A percentile compares a stretch with the other conserved stretches of the same genome.
phyloP scores from a whole-genome alignment of 2,113 vertebrate genomes.

The Crocuta crocuta region DNA sequence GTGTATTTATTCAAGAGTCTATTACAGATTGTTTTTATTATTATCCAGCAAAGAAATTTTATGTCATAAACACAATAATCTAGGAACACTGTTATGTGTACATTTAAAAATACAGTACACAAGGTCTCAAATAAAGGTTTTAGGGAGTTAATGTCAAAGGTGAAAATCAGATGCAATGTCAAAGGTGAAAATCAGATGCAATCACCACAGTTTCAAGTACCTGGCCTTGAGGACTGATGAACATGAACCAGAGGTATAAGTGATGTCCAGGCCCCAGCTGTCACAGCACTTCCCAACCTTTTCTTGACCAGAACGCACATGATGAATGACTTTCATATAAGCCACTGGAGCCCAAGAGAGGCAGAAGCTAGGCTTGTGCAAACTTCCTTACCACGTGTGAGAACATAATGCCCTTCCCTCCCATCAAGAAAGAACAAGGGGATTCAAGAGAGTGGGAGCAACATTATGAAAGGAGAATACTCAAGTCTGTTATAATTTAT shows the following conservation, averaged over 20 bases:
- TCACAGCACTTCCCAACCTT: neutral
- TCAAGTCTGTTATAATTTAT: constrained; percentile 1
- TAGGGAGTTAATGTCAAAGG: neutral
- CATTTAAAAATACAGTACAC: neutral
- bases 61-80: neutral
- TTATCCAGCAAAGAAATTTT: neutral
- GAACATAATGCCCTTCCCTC: neutral
- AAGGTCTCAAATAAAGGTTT: neutral
- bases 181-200: neutral
- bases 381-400: neutral
- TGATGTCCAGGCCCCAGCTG: neutral
- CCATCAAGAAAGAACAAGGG: neutral
- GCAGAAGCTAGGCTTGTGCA: neutral
- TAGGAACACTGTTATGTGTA: neutral
- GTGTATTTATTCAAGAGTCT: constrained; percentile 16
- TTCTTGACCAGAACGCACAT: neutral
- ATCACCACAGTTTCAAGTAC: neutral
- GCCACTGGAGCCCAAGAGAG: neutral
- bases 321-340: constrained; percentile 18
- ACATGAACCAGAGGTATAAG: neutral
- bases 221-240: neutral
- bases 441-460: neutral
- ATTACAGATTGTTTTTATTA: neutral
- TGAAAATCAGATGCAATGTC: neutral
- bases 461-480: neutral